Evolutionary conservation across 2,888 invertebrate species (phyloP), one percentile per base, ranked within the genome.

Genomic region (Mesorhabditis spiculigera): DNA sequence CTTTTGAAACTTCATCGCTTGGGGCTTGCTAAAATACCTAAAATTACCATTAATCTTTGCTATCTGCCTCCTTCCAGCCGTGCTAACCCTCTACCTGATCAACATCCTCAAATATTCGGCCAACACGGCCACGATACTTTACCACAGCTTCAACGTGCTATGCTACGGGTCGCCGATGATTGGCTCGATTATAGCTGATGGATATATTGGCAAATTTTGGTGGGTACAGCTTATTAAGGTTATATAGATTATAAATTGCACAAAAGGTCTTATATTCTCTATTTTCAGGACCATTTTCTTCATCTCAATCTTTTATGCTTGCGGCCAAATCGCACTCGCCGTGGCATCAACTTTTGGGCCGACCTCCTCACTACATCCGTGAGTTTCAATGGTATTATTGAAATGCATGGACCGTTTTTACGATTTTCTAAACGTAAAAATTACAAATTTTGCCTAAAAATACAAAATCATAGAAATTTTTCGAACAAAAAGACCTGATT

Each of bases 141-240:
- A 92, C 87, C 97, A 97, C 87, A 88, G 90, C 4, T 96, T 95
- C 87, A 91, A 91, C 1, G 92, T 93, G 91, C 89, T 95, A 80
- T 93, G 93, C 8, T 97, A 93, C 88, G 91, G 93, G 87, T 92
- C 92, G 76, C 94, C 95, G 0, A 80, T 95, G 4, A 82, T 94
- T 45, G 97, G 97, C 4, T 96, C 96, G 43, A 92, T 96, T 84
- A 87, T 97, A 61, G 94, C 97, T 0, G 97, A 97, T 87, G 93
- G 94, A 70, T 91, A 90, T 88, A 89, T 95, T 64, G 96, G 96
- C 67, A 92, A 94, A 88, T 97, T 92, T 87, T 91, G 89, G 90
- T 89, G 78, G 78, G n/a, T 16, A 28, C 1, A 28, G 28, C 13
- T 16, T n/a, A n/a, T n/a, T n/a, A n/a, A n/a, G n/a, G n/a, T n/a